Evolutionary conservation across 2,797 vertebrate genomes (phyloP).

Genomic region (Enteromius treurensis): DNA sequence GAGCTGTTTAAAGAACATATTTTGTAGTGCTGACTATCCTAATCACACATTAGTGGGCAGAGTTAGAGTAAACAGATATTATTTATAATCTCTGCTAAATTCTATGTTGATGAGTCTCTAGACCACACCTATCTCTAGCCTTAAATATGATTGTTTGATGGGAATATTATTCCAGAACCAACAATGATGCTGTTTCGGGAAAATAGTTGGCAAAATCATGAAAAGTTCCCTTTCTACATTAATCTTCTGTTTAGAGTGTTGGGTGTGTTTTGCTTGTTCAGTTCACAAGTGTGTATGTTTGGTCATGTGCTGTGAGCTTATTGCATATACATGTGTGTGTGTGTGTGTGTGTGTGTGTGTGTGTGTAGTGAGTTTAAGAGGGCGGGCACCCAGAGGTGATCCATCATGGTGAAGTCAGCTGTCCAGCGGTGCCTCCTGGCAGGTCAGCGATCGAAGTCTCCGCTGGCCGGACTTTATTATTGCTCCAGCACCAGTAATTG

Average conservation of each 20-base stretch:
- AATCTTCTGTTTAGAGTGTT: neutral
- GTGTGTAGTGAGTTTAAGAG: constrained; percentile 52
- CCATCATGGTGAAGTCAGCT: constrained; percentile 83
- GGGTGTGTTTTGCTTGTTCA: constrained; percentile 9
- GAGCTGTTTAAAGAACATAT: neutral
- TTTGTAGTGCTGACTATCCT: neutral
- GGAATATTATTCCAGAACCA: neutral
- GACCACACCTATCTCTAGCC: neutral
- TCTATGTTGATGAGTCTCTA: neutral
- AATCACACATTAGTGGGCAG: neutral
- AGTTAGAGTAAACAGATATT: neutral
- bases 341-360: constrained; percentile 41
- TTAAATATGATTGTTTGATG: neutral
- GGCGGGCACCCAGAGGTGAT: constrained; percentile 70
- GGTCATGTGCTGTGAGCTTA: neutral
- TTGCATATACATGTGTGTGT: neutral
- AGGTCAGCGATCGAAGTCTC: constrained; percentile 82
- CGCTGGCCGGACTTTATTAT: constrained; percentile 83
- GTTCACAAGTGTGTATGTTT: constrained; percentile 9
- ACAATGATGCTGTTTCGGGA: neutral
- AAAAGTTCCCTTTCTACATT: neutral
- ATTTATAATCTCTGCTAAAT: neutral
- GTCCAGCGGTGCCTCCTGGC: constrained; percentile 76
- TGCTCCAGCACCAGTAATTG: constrained; percentile 85
- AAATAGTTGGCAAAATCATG: neutral